Evolutionary conservation across 2,113 vertebrate species (phyloP).

Genomic region (Drymodes brunneopygia): DNA sequence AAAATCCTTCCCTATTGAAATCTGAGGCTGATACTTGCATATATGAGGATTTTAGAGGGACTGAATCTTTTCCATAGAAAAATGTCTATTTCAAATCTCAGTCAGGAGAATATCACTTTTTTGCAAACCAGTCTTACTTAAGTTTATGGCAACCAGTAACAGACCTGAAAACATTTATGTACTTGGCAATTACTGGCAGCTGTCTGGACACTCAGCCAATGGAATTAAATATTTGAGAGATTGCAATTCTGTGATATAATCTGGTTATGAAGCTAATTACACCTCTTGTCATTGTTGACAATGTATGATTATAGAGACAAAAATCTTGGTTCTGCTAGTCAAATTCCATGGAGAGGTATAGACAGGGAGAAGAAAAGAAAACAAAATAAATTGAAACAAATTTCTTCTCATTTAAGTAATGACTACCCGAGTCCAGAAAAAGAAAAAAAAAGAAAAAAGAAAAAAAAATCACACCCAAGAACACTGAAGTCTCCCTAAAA

Average conservation of each 20-base stretch:
- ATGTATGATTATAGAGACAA: conserved; percentile 16
- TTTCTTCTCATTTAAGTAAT: background rate
- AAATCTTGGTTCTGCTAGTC: conserved; percentile 8
- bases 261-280: conserved; percentile 44
- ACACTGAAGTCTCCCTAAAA: background rate
- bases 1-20: background rate
- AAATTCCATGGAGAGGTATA: background rate
- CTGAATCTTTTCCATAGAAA: background rate
- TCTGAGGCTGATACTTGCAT: background rate
- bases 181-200: background rate
- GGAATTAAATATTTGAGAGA: conserved; percentile 5
- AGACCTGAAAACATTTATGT: background rate
- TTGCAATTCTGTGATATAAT: background rate
- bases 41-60: background rate
- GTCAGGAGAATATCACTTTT: background rate
- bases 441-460: background rate
- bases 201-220: conserved; percentile 12
- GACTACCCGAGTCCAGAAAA: background rate
- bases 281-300: conserved; percentile 2
- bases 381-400: background rate
- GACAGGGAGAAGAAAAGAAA: background rate
- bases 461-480: background rate
- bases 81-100: background rate
- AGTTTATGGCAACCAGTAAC: background rate
- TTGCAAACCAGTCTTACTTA: background rate